Base-by-base conservation (phyloP, 2,888 invertebrate species). In the Cryptophagus acutangulus region DNA sequence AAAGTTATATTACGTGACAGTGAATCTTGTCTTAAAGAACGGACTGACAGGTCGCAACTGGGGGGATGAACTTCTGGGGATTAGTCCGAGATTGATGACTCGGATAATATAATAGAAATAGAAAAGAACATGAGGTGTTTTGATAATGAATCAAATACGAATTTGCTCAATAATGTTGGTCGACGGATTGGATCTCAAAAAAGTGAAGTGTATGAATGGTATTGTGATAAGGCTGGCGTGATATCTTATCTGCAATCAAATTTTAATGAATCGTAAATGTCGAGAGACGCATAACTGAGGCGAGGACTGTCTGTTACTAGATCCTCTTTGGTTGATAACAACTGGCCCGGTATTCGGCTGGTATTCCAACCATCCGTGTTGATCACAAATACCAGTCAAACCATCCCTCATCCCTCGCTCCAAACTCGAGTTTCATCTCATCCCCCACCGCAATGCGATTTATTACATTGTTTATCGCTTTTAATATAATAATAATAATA, bases 221-320 rank as follows among this genome's bases (percentile, higher is more conserved):
- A 37, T 50, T 45, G 50, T 52, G 52, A 50, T 46, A 47, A 47
- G 41, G 45, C 41, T 46, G 46, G 41, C 57, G 45, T 40, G 35
- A 44, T 47, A 61, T 58, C 61, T 62, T 62, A 61, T 62, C 62
- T 52, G 61, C 58, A 59, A 63, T 63, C 61, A 61, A 62, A 63
- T 62, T 63, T 62, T 62, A 63, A 64, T 64, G 62, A 63, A 64
- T 63, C 62, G 60, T 62, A 62, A 62, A 61, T 52, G 64, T 62
- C 63, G 58, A 51, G 58, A 52, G 53, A 49, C 58, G 56, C 60
- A 61, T 61, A 60, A 58, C 59, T 57, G 54, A 53, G 53, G 54
- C 54, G 50, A 54, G 55, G 55, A 58, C 55, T 57, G 56, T 58
- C 55, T 54, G 57, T 59, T 59, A 59, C 61, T 50, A 60, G 61